Base-by-base conservation (phyloP, 30 jellyfish, hydroid and myxozoan genomes). In the Aurelia sp. region DNA sequence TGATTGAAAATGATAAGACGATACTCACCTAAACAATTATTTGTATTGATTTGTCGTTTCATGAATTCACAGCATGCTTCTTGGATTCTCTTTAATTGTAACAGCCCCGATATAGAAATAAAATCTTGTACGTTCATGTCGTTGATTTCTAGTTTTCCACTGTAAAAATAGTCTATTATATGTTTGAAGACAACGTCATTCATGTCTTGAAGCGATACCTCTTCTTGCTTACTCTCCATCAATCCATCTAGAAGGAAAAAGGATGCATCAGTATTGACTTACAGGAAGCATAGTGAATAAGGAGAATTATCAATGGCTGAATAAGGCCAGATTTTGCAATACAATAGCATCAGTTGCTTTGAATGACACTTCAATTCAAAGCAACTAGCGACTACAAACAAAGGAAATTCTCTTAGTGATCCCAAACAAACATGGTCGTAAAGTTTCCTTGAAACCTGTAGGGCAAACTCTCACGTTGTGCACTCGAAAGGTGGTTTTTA, bases 31-130 rank as follows among this genome's bases (percentile, higher is more conserved):
- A 95, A 69, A 62, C 99, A 95, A 74, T 95, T 95, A 12, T 95
- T 82, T 22, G 96, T 91, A 66, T 78, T 73, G 57, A 95, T 90
- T 66, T 90, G 97, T 63, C 99, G 84, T 63, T 95, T 95, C 88
- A 95, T 65, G 66, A 81, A 90, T 47, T 95, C 99, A 40, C 99
- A 95, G 73, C 99, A 95, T 1, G 99, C 99, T 50, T 86, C 96
- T 50, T 85, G 97, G 17, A 95, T 44, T 61, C 96, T 82, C 40
- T 77, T 71, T 44, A 95, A 71, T 90, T 95, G 99, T 58, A 95
- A 72, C 20, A 89, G 52, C 4, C 99, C 99, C 31, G 99, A 84
- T 60, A 90, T 85, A 15, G 97, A 78, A 0, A 95, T 20, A 21
- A 89, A 76, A 60, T 90, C 97, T 69, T 95, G 97, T 17, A 95